phyloP scores from a whole-genome alignment of 2,888 invertebrate species.

The Chymomyza amoena region DNA sequence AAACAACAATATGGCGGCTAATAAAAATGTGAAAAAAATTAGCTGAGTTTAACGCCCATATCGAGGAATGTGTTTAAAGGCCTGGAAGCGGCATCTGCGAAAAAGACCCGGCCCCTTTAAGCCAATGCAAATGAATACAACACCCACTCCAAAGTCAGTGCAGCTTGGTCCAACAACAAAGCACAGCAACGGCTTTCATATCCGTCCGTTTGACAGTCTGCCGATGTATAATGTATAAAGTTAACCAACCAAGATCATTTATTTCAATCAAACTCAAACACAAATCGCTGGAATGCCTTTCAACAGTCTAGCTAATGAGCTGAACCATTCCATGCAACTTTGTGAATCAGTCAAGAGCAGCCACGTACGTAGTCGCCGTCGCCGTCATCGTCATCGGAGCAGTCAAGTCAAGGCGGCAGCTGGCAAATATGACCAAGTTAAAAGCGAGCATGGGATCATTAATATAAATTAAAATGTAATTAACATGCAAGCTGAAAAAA shows the following conservation, averaged over 20 bases:
- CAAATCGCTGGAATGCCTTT: slow-evolving; percentile 31
- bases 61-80: slow-evolving; percentile 46
- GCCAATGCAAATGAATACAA: slow-evolving; percentile 18
- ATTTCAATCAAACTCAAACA: slow-evolving; percentile 65
- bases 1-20: slow-evolving; percentile 35
- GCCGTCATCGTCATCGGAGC: not conserved
- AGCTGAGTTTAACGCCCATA: slow-evolving; percentile 37
- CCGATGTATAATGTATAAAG: not conserved
- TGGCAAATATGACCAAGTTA: slow-evolving; percentile 58
- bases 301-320: slow-evolving; percentile 59
- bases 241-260: slow-evolving; percentile 37
- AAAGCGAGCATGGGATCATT: slow-evolving; percentile 71
- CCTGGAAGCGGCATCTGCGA: slow-evolving; percentile 41
- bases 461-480: slow-evolving; percentile 77
- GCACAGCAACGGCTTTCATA: not conserved
- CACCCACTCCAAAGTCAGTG: not conserved
- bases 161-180: not conserved
- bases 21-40: slow-evolving; percentile 68
- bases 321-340: not conserved
- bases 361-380: not conserved
- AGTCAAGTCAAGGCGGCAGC: not conserved
- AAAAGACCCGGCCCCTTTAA: not conserved
- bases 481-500: slow-evolving; percentile 38
- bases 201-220: not conserved
- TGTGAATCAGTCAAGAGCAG: not conserved